Percentiles rank a stretch among this genome's conserved stretches.
Evolutionary conservation across 2,888 invertebrate species (phyloP).

Genomic region (Ophonus ardosiacus): DNA sequence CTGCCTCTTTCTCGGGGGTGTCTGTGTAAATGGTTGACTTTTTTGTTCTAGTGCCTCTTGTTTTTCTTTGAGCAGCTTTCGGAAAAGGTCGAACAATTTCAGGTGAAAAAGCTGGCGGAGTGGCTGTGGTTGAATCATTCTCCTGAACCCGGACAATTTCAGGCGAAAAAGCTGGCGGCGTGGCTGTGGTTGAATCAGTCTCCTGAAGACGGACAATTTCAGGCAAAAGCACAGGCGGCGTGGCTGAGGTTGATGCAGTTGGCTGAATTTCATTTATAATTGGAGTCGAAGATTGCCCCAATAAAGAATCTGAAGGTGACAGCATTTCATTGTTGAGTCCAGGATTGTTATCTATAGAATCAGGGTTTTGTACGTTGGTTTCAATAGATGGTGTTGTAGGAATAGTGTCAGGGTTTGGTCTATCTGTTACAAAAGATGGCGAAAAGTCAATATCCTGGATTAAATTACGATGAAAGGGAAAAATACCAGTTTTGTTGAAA

Average conservation of each 20-base stretch:
- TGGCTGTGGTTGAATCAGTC: background rate
- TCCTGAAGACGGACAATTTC: background rate
- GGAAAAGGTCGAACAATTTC: constrained; percentile 59
- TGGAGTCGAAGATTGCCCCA: constrained; percentile 1
- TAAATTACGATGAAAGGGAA: constrained; percentile 63
- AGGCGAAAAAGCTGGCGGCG: background rate
- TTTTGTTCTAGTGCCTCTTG: constrained; percentile 35
- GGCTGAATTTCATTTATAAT: background rate
- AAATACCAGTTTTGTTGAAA: constrained; percentile 65
- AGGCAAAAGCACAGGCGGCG: background rate
- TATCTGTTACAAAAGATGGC: constrained; percentile 58
- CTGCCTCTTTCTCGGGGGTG: constrained; percentile 67
- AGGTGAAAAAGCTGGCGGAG: constrained; percentile 50
- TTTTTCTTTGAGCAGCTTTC: constrained; percentile 63
- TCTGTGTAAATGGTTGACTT: constrained; percentile 64
- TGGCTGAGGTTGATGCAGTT: background rate
- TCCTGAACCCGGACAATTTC: background rate
- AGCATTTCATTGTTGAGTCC: constrained; percentile 11
- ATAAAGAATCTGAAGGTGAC: background rate
- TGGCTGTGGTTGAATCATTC: background rate
- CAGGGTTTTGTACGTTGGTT: background rate
- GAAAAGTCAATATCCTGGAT: constrained; percentile 53
- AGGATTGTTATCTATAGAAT: background rate
- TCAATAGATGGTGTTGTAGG: constrained; percentile 1
- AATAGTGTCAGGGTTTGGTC: constrained; percentile 32